Conservation (phyloP, 2,113 vertebrate genomes). For the Nansenia antarctica region DNA sequence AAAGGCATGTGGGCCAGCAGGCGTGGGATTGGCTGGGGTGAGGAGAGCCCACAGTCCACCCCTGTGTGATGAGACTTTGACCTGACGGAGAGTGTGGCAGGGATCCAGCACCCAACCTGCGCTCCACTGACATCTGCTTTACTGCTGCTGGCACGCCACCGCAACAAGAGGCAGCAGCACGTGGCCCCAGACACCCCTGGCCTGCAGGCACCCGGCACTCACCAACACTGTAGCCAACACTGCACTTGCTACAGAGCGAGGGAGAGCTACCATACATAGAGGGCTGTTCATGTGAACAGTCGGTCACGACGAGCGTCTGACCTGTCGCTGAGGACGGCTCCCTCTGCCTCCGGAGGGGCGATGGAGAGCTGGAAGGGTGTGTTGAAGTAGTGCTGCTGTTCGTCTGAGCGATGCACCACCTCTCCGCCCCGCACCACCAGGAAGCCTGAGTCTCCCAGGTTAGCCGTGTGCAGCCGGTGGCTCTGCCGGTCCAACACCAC, state of each 20-base stretch:
- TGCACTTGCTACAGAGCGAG: background rate
- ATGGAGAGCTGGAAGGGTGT: slow-evolving; percentile 97
- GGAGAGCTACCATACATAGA: background rate
- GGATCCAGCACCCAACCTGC: slow-evolving; percentile 26
- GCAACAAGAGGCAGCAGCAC: slow-evolving; percentile 43
- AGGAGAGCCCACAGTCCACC: slow-evolving; percentile 22
- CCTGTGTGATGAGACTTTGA: slow-evolving; percentile 57
- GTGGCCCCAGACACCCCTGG: slow-evolving; percentile 34
- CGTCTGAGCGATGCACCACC: slow-evolving; percentile 95
- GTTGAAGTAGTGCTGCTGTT: slow-evolving; percentile 95
- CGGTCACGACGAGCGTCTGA: slow-evolving; percentile 38
- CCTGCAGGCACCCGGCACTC: background rate
- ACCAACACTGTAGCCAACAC: slow-evolving; percentile 6
- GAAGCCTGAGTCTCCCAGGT: slow-evolving; percentile 96
- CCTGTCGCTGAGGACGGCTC: slow-evolving; percentile 85
- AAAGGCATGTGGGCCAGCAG: slow-evolving; percentile 22
- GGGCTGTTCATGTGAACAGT: too few relatives aligned
- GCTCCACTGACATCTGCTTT: slow-evolving; percentile 26
- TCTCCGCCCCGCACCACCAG: slow-evolving; percentile 94
- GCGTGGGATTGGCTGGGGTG: slow-evolving; percentile 33
- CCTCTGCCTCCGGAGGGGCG: slow-evolving; percentile 91
- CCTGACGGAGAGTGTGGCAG: slow-evolving; percentile 47
- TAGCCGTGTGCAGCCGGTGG: slow-evolving; percentile 93
- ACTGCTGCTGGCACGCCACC: slow-evolving; percentile 35
- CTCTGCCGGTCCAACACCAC: slow-evolving; percentile 92